Percentiles rank a stretch among this genome's conserved stretches.
Evolutionary conservation across 2,113 vertebrate species (phyloP).

Genomic region (Neomonachus schauinslandi): DNA sequence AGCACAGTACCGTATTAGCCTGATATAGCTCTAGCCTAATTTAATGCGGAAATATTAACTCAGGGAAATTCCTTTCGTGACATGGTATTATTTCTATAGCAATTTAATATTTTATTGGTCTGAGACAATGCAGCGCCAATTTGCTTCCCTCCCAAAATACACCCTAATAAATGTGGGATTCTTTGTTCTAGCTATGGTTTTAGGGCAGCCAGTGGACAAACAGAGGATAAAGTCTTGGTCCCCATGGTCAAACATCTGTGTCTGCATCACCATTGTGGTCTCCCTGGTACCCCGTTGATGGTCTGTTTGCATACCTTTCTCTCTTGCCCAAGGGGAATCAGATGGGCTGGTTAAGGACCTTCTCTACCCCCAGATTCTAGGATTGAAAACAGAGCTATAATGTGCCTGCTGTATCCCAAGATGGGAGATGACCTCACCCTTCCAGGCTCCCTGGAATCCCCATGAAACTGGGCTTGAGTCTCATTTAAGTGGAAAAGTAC

Average conservation of each 20-base stretch:
- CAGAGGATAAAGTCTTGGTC: neutral
- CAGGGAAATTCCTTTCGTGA: neutral
- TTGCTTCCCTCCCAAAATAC: neutral
- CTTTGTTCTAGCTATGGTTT: neutral
- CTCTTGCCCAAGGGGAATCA: neutral
- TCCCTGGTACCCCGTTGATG: neutral
- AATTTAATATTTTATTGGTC: conserved; percentile 2
- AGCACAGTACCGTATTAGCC: conserved; percentile 7
- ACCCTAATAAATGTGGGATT: neutral
- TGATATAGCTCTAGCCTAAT: conserved; percentile 39
- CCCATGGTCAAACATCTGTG: neutral
- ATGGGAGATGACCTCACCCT: neutral
- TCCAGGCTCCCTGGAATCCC: neutral
- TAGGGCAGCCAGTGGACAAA: neutral
- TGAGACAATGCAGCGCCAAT: neutral
- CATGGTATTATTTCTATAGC: conserved; percentile 29
- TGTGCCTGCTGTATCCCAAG: neutral
- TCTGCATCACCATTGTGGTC: neutral
- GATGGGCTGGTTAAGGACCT: neutral
- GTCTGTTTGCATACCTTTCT: conserved; percentile 3
- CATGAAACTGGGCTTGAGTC: neutral
- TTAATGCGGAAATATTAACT: conserved; percentile 46
- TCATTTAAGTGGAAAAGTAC: conserved; percentile 68
- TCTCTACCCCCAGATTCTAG: neutral
- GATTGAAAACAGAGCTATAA: neutral